Evolutionary conservation across 1,140 invertebrate genomes (phyloP).

Genomic region (Euborellia annulipes): DNA sequence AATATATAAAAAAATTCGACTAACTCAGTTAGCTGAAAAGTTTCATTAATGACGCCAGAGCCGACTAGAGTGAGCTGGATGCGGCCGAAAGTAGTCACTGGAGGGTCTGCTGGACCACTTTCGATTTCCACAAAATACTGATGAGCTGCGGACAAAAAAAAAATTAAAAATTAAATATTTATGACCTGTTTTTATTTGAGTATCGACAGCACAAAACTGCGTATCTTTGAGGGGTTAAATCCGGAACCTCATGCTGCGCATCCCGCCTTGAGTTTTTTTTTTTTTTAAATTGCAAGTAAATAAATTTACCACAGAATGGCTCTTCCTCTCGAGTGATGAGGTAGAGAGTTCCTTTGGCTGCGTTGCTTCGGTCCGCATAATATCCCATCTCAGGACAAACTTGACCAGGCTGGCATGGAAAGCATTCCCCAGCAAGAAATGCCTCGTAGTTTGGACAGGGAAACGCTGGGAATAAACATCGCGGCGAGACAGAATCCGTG

Average conservation of each 20-base stretch:
- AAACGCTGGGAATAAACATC: constrained; percentile 78
- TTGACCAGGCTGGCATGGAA: constrained; percentile 40
- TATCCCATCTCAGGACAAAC: constrained; percentile 87
- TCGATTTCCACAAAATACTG: constrained; percentile 73
- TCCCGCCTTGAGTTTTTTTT: too few relatives aligned
- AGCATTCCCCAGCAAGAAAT: constrained; percentile 59
- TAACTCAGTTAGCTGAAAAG: constrained; percentile 72
- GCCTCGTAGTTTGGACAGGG: constrained; percentile 73
- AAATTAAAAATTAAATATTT: constrained; percentile 7
- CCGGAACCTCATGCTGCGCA: too few relatives aligned
- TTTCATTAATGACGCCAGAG: constrained; percentile 69
- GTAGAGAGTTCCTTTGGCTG: constrained; percentile 66
- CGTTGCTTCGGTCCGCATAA: constrained; percentile 60
- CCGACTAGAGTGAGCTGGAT: constrained; percentile 68
- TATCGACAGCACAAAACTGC: too few relatives aligned
- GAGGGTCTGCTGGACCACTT: constrained; percentile 44
- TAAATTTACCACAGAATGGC: constrained; percentile 76
- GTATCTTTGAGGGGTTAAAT: too few relatives aligned
- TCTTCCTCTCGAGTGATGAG: constrained; percentile 78
- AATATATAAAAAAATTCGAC: constrained; percentile 15
- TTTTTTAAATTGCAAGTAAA: constrained; percentile 7
- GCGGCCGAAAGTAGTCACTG: constrained; percentile 59
- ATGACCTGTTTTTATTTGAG: too few relatives aligned
- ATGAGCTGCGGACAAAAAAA: too few relatives aligned
- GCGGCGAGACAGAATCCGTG: constrained; percentile 78